Base-by-base conservation (phyloP, 2,888 invertebrate genomes). In the Cataglyphis livida region DNA sequence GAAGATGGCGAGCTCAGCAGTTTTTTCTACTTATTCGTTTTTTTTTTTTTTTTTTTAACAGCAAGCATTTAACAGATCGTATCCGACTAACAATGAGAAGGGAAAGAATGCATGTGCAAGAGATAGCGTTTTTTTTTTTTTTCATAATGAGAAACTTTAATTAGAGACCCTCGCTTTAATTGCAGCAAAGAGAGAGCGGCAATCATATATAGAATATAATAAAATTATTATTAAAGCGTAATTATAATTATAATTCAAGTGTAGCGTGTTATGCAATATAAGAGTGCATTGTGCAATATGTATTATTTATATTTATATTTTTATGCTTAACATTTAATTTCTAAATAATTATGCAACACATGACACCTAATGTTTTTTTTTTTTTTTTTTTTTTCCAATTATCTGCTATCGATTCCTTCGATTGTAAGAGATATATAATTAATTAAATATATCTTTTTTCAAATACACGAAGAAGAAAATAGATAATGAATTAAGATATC, bases 1-100 rank as follows among this genome's bases (percentile, higher is more conserved):
- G 48, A 65, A 76, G 76, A 66, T 41, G 59, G 68, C 57, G 68
- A 66, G 57, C 41, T 41, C 32, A 78, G 68, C 70, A 59, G 70
- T 59, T 79, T 59, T 79, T 79, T 79, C 78, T 79, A 79, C 70
- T 79, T 70, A 59, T 79, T 44, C 44, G 68, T 68, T 48, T 48
- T 44, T 44, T 66, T 51, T 51, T 51, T 51, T 68, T 51, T 51
- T 51, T 68, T 51, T 51, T 51, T 68, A 44, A 70, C 68, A 61
- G 70, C 78, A 59, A 25, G 70, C 70, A 79, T 61, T 59, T 59
- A 79, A 79, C 59, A 68, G 59, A 70, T 79, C 59, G 44, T 68
- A 78, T 68, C 41, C 18, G 44, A 68, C 57, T 59, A 78, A 65
- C n/a, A 48, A 75, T 48, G 35, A 79, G 35, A 66, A 41, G 68